Percentiles rank a stretch among this genome's conserved stretches.
phyloP scores from a whole-genome alignment of 2,113 vertebrate genomes.

The Lophochroa leadbeateri region DNA sequence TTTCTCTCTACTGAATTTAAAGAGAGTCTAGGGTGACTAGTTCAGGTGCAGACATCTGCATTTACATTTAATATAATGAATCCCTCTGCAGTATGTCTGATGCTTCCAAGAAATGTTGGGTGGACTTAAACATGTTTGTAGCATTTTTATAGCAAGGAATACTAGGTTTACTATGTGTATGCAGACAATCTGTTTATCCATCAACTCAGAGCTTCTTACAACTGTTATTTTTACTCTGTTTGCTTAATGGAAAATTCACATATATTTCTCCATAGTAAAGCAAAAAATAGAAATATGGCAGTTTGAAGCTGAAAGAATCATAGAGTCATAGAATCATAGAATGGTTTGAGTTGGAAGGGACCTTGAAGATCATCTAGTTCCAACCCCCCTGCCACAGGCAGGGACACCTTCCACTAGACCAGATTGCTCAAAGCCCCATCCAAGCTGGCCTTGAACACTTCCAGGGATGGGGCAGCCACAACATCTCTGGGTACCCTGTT shows the following conservation, averaged over 20 bases:
- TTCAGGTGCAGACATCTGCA: conserved; percentile 54
- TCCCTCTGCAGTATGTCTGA: not conserved
- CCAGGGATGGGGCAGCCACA: not conserved
- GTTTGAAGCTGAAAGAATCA: not conserved
- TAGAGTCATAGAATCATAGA: not conserved
- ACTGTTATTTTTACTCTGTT: not conserved
- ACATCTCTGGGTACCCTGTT: not conserved
- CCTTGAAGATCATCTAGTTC: not conserved
- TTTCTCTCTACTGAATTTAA: conserved; percentile 60
- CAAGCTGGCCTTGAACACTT: not conserved
- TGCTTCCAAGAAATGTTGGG: not conserved
- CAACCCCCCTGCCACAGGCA: not conserved
- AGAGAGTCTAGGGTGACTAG: conserved; percentile 40
- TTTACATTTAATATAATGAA: conserved; percentile 52
- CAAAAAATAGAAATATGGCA: not conserved
- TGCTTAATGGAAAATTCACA: not conserved
- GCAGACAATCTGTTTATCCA: not conserved
- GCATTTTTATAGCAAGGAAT: not conserved
- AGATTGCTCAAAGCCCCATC: not conserved
- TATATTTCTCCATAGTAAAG: not conserved
- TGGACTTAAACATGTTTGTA: conserved; percentile 1
- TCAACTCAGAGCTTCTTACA: not conserved
- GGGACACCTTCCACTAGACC: not conserved
- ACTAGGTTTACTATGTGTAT: not conserved
- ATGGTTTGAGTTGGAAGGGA: not conserved